Evolutionary conservation across 2,888 invertebrate genomes (phyloP).

Genomic region (Ormyrus pomaceus): DNA sequence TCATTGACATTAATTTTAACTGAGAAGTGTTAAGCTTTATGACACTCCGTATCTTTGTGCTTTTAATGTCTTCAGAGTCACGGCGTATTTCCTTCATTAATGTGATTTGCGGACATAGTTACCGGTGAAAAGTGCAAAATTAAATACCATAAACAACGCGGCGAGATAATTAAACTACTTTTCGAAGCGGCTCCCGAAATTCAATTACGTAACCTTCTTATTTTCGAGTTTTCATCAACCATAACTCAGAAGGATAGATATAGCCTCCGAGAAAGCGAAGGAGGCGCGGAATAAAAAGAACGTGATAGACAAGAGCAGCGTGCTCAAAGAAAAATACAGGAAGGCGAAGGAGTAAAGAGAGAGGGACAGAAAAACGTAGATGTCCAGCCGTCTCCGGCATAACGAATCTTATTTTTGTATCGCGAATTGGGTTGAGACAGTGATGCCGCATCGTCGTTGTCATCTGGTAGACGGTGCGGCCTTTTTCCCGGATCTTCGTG

Average conservation of each 20-base stretch:
- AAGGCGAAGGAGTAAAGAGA: background rate
- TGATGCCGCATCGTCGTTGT: conserved; percentile 1
- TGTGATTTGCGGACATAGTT: too few species aligned
- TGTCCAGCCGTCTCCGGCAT: conserved; percentile 45
- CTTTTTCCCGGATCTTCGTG: conserved; percentile 19
- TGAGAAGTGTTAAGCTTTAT: too few species aligned
- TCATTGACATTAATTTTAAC: background rate
- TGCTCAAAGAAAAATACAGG: too few species aligned
- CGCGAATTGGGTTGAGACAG: conserved; percentile 48
- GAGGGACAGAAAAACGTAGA: conserved; percentile 18
- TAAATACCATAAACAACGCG: too few species aligned
- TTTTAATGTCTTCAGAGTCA: too few species aligned
- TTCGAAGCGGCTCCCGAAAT: background rate
- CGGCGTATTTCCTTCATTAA: too few species aligned
- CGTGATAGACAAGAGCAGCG: too few species aligned
- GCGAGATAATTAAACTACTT: too few species aligned
- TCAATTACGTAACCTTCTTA: background rate
- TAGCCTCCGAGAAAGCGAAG: background rate
- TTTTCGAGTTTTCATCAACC: background rate
- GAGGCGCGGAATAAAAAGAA: background rate
- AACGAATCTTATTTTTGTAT: conserved; percentile 57
- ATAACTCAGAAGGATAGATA: conserved; percentile 5
- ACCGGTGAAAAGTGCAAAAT: too few species aligned
- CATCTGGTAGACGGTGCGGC: conserved; percentile 1
- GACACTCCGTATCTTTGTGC: too few species aligned